Evolutionary conservation across 2,888 invertebrate genomes (phyloP), one percentile per base, ranked within the genome.

Genomic region (Julus scanicus): DNA sequence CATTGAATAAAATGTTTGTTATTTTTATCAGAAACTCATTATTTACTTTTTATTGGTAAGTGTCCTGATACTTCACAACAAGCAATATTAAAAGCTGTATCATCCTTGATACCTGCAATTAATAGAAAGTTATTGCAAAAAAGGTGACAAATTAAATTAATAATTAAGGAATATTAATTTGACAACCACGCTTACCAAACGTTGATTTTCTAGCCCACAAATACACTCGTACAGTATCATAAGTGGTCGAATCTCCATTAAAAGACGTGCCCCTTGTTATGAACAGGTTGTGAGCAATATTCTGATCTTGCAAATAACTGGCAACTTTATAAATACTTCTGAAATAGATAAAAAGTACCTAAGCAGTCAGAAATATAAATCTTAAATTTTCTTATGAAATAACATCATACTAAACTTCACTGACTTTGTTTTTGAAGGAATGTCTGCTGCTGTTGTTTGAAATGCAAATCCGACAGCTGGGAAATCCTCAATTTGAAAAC

Each of bases 21-120:
- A n/a, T n/a, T n/a, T n/a, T n/a, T n/a, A n/a, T n/a, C n/a, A n/a
- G 8, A 53, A 71, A 44, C 6, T 5, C 6, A 6, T 44, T 44
- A 71, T 37, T 71, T 6, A 71, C 90, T 91, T 92, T 94, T 95
- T 3, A 96, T 92, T 0, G 95, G 94, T 88, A 97, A 93, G 92
- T 95, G 96, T 5, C 97, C 97, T 91, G 95, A 95, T 0, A 96
- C 91, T 92, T 97, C 97, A 90, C 95, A 95, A 48, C 95, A 94
- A n/a, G 96, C 97, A 15, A 96, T 94, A 93, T 95, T 94, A 89
- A 95, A 94, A 1, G 92, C 93, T 0, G 91, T 91, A 20, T 94
- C 91, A 88, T 94, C 93, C 91, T 96, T 96, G 0, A 93, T 91
- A 0, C 94, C 89, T 80, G 49, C 20, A 71, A 71, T 88, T 87